These are phyloP conservation scores for Delphinapterus leucas DNA, from an alignment of 2,113 vertebrate species.

Conservation along the genomic window DNA sequence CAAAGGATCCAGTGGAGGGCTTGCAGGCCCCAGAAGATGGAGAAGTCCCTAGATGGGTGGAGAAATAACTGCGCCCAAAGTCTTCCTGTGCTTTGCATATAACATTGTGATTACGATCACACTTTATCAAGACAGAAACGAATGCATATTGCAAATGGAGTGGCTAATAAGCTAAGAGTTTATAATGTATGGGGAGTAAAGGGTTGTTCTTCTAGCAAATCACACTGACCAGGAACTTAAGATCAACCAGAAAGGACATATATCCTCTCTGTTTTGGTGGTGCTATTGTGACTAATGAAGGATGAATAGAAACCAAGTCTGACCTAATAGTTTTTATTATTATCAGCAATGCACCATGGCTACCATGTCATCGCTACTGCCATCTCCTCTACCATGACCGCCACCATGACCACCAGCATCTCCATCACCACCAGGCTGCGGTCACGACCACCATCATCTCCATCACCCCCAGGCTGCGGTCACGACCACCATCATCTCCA, in stretches of 20 bases:
- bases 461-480: too few relatives aligned
- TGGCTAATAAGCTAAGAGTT: neutral
- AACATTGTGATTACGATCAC: neutral
- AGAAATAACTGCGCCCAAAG: neutral
- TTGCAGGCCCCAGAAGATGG: neutral
- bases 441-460: too few relatives aligned
- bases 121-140: neutral
- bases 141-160: accelerated
- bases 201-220: neutral
- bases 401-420: neutral
- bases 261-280: accelerated
- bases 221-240: neutral
- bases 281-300: neutral
- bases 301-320: neutral
- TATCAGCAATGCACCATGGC: accelerated
- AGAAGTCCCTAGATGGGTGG: neutral
- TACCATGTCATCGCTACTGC: accelerated
- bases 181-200: accelerated
- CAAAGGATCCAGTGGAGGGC: accelerated
- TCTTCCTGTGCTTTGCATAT: too few relatives aligned
- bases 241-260: neutral
- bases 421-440: neutral
- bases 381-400: neutral
- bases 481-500: accelerated
- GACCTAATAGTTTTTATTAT: too few relatives aligned